A percentile compares a stretch with the other conserved stretches of the same genome.
Conservation (phyloP, 2,797 vertebrate genomes). For the Poecilia wingei region DNA sequence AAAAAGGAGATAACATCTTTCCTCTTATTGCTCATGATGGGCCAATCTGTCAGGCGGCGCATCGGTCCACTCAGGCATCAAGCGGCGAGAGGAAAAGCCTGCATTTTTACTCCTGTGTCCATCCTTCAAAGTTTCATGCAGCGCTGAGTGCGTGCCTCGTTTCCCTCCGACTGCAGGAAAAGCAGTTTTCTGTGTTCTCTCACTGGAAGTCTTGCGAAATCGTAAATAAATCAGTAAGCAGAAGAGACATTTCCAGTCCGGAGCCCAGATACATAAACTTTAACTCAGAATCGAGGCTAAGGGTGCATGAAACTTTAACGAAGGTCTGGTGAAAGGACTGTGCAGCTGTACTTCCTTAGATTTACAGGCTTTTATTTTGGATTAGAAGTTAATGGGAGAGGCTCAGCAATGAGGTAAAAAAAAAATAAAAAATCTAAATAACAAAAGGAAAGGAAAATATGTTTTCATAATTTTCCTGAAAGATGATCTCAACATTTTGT, state of each 20-base stretch:
- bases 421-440: background rate
- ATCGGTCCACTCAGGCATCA: constrained; percentile 41
- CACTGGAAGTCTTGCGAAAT: constrained; percentile 62
- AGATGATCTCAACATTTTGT: background rate
- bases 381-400: constrained; percentile 14
- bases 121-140: constrained; percentile 40
- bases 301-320: constrained; percentile 56
- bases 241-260: constrained; percentile 72
- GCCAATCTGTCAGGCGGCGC: constrained; percentile 27
- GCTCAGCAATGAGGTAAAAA: constrained; percentile 20
- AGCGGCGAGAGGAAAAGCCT: constrained; percentile 49
- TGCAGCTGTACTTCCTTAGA: constrained; percentile 34
- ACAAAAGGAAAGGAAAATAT: constrained; percentile 19
- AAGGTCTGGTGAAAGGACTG: constrained; percentile 33
- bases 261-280: constrained; percentile 68
- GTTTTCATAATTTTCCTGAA: constrained; percentile 4
- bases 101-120: constrained; percentile 41
- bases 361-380: constrained; percentile 26
- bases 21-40: constrained; percentile 31
- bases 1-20: constrained; percentile 1
- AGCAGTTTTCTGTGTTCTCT: constrained; percentile 67
- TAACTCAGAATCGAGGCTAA: constrained; percentile 63
- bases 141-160: constrained; percentile 62
- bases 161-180: constrained; percentile 63
- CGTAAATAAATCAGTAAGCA: constrained; percentile 78